These are phyloP conservation scores for Drosophila pegasa DNA, from an alignment of 2,888 invertebrate species.

Conservation along the genomic window DNA sequence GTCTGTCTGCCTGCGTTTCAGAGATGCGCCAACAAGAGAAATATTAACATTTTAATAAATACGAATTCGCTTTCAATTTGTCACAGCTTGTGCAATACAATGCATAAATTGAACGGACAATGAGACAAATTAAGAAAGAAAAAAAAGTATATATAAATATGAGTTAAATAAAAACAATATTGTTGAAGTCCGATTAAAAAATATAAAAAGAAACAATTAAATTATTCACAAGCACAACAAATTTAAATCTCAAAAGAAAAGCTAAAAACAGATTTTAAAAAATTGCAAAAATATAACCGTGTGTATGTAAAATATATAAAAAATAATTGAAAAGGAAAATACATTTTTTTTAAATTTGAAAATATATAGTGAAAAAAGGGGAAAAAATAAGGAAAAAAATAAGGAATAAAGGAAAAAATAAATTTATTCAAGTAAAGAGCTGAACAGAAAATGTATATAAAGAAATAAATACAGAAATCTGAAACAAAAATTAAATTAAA, in stretches of 20 bases:
- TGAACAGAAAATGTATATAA: too few relatives aligned
- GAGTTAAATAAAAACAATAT: neutral
- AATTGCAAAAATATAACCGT: too few relatives aligned
- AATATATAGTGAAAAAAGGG: too few relatives aligned
- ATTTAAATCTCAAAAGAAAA: neutral
- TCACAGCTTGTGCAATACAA: neutral
- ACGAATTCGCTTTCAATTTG: conserved; percentile 23
- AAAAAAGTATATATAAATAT: neutral
- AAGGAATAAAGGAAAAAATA: too few relatives aligned
- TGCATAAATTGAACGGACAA: neutral
- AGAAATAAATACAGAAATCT: too few relatives aligned
- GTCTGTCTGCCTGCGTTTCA: conserved; percentile 34
- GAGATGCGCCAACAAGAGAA: conserved; percentile 41
- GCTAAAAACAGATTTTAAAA: too few relatives aligned
- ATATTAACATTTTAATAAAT: conserved; percentile 19
- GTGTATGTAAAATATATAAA: too few relatives aligned
- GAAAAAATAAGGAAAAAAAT: too few relatives aligned
- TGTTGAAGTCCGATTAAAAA: neutral
- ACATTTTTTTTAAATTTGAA: too few relatives aligned
- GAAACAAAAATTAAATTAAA: too few relatives aligned
- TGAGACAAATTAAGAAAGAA: neutral
- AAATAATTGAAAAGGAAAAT: too few relatives aligned
- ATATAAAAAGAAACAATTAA: neutral
- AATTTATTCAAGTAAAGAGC: too few relatives aligned
- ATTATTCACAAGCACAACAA: neutral